These are phyloP conservation scores for Petrocephalus zakoni DNA, from an alignment of 2,113 vertebrate species.

Conservation along the genomic window DNA sequence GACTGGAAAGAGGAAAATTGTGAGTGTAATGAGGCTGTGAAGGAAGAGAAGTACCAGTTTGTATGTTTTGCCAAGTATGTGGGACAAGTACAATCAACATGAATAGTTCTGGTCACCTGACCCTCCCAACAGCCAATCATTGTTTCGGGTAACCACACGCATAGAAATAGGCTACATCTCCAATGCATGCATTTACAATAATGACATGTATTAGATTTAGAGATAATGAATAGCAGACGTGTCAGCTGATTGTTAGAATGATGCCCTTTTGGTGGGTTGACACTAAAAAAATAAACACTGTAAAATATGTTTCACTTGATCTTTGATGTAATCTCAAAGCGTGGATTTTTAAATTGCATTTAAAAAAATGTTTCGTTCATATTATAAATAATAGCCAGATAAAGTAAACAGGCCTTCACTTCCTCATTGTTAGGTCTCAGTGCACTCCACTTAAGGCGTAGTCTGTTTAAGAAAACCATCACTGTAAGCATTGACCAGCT, in stretches of 20 bases:
- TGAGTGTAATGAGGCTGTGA: background rate
- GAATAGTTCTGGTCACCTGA: background rate
- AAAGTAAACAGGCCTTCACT: background rate
- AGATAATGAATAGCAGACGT: background rate
- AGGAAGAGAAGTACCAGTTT: background rate
- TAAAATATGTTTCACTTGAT: background rate
- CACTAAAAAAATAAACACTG: background rate
- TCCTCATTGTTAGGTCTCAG: background rate
- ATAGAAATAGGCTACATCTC: background rate
- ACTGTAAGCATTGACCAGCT: background rate
- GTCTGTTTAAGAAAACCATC: background rate
- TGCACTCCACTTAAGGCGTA: background rate
- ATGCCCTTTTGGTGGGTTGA: background rate
- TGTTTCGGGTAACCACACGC: background rate
- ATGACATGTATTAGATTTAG: background rate
- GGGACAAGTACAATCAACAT: background rate
- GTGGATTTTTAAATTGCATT: background rate
- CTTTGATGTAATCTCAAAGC: background rate
- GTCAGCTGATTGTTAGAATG: background rate
- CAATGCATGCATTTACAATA: background rate
- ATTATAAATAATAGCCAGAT: background rate
- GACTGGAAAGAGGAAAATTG: background rate
- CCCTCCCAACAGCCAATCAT: background rate
- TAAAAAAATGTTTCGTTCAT: background rate
- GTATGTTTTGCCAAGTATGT: background rate